A percentile compares a stretch with the other conserved stretches of the same genome.
Conservation (phyloP, 1,140 invertebrate species). For the Aplysia californica region DNA sequence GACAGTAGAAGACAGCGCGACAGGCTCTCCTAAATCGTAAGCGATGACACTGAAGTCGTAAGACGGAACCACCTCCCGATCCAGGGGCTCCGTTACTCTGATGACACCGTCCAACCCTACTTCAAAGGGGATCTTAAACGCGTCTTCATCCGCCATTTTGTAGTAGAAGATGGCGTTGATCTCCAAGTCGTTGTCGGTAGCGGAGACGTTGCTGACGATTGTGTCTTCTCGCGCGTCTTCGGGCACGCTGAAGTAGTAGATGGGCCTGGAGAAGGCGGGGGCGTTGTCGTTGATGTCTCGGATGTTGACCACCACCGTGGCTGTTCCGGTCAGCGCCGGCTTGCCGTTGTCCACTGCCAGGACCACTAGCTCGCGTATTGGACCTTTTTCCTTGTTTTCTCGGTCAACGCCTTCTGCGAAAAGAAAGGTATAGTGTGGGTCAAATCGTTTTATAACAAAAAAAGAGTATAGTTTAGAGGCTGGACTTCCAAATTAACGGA, state of each 20-base stretch:
- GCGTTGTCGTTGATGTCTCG: conserved; percentile 75
- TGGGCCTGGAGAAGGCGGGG: conserved; percentile 47
- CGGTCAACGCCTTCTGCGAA: conserved; percentile 65
- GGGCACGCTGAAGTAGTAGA: conserved; percentile 67
- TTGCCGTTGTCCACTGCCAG: conserved; percentile 70
- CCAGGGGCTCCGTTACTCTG: conserved; percentile 79
- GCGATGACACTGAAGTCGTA: conserved; percentile 81
- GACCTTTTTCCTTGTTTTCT: conserved; percentile 52
- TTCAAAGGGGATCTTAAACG: conserved; percentile 41
- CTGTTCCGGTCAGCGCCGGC: conserved; percentile 68
- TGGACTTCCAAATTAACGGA: no score
- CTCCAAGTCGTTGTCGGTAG: conserved; percentile 89
- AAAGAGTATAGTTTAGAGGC: no score
- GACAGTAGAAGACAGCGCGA: conserved; percentile 69
- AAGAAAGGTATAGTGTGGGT: no score
- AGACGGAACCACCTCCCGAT: conserved; percentile 81
- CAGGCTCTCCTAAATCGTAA: conserved; percentile 77
- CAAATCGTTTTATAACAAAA: no score
- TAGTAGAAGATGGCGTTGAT: conserved; percentile 87
- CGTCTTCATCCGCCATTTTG: conserved; percentile 57
- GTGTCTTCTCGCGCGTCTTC: conserved; percentile 82
- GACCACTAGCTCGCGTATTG: conserved; percentile 74
- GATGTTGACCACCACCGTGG: conserved; percentile 69
- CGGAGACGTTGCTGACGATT: conserved; percentile 82
- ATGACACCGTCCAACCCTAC: conserved; percentile 70